Evolutionary conservation across 2,888 invertebrate species (phyloP).

Genomic region (Arctia plantaginis): DNA sequence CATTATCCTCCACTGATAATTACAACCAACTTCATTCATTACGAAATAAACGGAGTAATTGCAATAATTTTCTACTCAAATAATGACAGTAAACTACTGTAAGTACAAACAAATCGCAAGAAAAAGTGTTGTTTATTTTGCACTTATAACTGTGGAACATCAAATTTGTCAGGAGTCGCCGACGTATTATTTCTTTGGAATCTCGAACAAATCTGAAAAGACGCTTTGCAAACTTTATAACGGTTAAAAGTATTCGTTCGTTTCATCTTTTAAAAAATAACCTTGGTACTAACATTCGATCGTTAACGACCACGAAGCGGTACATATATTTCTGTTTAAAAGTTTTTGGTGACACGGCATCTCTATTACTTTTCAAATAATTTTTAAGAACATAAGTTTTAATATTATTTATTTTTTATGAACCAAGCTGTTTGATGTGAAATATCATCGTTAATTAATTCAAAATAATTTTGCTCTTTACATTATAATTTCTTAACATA

Average conservation of each 20-base stretch:
- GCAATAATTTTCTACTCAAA: slow-evolving; percentile 22
- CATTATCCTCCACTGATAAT: slow-evolving; percentile 42
- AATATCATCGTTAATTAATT: slow-evolving; percentile 46
- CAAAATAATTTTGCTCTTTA: slow-evolving; percentile 42
- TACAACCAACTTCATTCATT: slow-evolving; percentile 37
- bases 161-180: slow-evolving; percentile 34
- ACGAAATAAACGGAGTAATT: slow-evolving; percentile 22
- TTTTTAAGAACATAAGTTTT: slow-evolving; percentile 39
- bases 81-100: slow-evolving; percentile 25
- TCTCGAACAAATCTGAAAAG: slow-evolving; percentile 29
- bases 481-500: slow-evolving; percentile 3
- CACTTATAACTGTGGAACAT: slow-evolving; percentile 23
- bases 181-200: slow-evolving; percentile 33
- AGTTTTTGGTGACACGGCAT: slow-evolving; percentile 51
- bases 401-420: slow-evolving; percentile 45
- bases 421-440: slow-evolving; percentile 49
- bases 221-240: slow-evolving; percentile 42
- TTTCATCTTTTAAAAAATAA: slow-evolving; percentile 56
- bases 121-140: slow-evolving; percentile 27
- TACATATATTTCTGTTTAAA: slow-evolving; percentile 57
- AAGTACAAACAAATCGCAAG: slow-evolving; percentile 13
- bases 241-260: slow-evolving; percentile 41
- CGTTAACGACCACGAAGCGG: slow-evolving; percentile 56
- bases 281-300: slow-evolving; percentile 54
- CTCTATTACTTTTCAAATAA: slow-evolving; percentile 51